Conservation (phyloP, 2,113 vertebrate genomes). For the Xenopus tropicalis region DNA sequence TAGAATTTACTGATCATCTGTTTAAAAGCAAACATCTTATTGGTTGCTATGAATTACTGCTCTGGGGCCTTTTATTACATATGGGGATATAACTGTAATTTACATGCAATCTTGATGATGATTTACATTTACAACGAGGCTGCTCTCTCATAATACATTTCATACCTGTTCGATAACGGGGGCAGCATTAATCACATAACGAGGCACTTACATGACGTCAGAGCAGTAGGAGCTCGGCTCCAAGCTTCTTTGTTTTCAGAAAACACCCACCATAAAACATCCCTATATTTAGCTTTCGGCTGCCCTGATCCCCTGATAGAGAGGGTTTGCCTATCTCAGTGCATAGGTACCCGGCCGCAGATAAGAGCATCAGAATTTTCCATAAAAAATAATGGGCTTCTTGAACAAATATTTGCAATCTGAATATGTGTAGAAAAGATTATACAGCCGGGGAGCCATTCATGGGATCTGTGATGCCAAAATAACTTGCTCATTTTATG, state of each 20-base stretch:
- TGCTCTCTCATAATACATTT: too few relatives aligned
- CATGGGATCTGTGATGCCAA: too few relatives aligned
- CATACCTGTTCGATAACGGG: conserved; percentile 44
- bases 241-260: conserved; percentile 70
- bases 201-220: conserved; percentile 63
- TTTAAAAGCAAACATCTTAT: too few relatives aligned
- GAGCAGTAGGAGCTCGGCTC: conserved; percentile 58
- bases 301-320: conserved; percentile 56
- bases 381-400: conserved; percentile 46
- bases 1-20: too few relatives aligned
- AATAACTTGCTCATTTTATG: too few relatives aligned
- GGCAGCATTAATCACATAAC: conserved; percentile 60
- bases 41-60: too few relatives aligned
- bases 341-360: conserved; percentile 54
- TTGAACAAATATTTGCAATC: conserved; percentile 33
- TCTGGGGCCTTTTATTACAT: too few relatives aligned
- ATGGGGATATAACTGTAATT: too few relatives aligned
- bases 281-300: conserved; percentile 72
- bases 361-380: conserved; percentile 57
- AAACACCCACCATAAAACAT: conserved; percentile 64
- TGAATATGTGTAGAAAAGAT: background rate
- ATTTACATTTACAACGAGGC: too few relatives aligned
- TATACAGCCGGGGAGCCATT: too few relatives aligned
- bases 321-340: conserved; percentile 40
- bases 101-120: too few relatives aligned